Conservation (phyloP, 35 echinoderm and acorn worm species). For the Anneissia japonica region DNA sequence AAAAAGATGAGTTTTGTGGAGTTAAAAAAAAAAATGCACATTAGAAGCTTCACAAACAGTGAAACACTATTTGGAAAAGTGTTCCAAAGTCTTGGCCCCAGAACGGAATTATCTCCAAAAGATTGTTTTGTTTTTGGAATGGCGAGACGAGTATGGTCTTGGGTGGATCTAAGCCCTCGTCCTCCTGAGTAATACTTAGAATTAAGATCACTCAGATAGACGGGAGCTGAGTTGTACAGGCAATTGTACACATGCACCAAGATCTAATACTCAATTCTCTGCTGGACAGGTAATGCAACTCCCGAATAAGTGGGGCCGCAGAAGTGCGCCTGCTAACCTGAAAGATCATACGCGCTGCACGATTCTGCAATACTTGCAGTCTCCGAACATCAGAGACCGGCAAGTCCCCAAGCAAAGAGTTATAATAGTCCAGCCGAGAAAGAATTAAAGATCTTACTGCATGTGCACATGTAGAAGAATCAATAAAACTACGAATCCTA, state of each 20-base stretch:
- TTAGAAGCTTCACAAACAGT: not conserved
- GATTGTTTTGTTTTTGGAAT: not conserved
- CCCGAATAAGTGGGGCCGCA: slow-evolving; percentile 25
- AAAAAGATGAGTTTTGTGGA: not conserved
- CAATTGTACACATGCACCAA: slow-evolving; percentile 46
- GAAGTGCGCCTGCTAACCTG: no score
- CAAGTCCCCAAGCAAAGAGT: no score
- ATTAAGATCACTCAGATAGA: not conserved
- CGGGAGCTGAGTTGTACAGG: not conserved
- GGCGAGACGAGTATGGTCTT: not conserved
- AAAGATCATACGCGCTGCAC: no score
- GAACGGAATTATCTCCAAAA: not conserved
- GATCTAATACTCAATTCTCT: not conserved
- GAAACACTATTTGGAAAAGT: not conserved
- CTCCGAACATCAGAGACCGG: no score
- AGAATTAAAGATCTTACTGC: no score
- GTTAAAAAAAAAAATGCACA: not conserved
- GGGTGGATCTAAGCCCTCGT: not conserved
- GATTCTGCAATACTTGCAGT: no score
- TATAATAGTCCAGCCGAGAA: no score
- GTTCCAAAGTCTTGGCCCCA: not conserved
- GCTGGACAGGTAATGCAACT: slow-evolving; percentile 45
- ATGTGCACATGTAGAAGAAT: no score
- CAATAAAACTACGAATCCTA: no score
- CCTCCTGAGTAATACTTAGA: not conserved